Evolutionary conservation across 2,888 invertebrate genomes (phyloP).

Genomic region (Nemotelus nigrinus): DNA sequence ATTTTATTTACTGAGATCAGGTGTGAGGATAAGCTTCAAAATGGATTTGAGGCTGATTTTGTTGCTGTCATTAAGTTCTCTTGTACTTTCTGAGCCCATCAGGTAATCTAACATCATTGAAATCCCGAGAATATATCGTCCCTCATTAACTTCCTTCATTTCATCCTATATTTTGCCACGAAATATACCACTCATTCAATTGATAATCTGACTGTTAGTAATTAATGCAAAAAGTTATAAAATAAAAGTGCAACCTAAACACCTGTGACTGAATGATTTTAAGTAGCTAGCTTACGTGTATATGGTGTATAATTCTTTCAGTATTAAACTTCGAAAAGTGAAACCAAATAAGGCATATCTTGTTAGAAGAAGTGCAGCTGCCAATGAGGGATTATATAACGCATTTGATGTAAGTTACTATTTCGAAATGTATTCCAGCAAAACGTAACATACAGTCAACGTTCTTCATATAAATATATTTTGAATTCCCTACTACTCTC

Average conservation of each 20-base stretch:
- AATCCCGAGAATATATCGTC: not conserved
- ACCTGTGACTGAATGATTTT: no score
- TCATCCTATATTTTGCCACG: not conserved
- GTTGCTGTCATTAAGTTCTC: not conserved
- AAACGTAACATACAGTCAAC: not conserved
- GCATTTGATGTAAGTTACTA: constrained; percentile 28
- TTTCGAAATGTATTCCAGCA: not conserved
- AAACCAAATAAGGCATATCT: not conserved
- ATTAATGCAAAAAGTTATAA: no score
- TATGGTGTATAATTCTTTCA: no score
- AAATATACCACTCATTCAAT: no score
- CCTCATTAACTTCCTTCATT: not conserved
- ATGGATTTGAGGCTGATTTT: not conserved
- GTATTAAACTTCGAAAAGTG: constrained; percentile 17
- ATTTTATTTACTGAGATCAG: no score
- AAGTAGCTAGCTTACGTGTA: no score
- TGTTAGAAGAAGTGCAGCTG: not conserved
- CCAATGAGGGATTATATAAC: constrained; percentile 2
- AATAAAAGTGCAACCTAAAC: no score
- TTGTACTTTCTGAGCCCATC: constrained; percentile 1
- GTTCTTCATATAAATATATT: not conserved
- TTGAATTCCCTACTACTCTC: constrained; percentile 45
- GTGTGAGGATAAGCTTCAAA: not conserved
- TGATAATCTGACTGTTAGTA: no score
- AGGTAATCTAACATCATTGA: not conserved